Percentiles rank a stretch among this genome's conserved stretches.
Evolutionary conservation across 2,797 vertebrate species (phyloP).

Genomic region (Liasis olivaceus): DNA sequence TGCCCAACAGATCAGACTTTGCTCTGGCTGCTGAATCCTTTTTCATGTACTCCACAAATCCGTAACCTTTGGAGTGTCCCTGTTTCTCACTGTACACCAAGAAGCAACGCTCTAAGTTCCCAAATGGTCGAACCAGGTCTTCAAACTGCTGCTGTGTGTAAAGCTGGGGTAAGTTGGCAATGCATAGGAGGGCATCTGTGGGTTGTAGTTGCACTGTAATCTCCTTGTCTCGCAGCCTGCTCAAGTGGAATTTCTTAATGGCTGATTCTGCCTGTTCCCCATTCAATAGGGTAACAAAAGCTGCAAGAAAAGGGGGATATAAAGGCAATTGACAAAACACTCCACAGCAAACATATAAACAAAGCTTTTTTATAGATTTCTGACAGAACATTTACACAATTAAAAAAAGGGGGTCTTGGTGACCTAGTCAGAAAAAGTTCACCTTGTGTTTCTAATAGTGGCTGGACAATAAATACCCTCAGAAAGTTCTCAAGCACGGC

Average conservation of each 20-base stretch:
- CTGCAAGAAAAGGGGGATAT: constrained; percentile 36
- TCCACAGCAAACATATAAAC: not conserved
- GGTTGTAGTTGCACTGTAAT: constrained; percentile 93
- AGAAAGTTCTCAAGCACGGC: not conserved
- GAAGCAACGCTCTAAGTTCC: constrained; percentile 93
- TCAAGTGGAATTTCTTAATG: constrained; percentile 86
- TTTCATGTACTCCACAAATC: constrained; percentile 97
- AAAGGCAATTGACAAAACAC: not conserved
- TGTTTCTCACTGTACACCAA: constrained; percentile 85
- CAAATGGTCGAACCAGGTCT: constrained; percentile 90
- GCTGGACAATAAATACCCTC: not conserved
- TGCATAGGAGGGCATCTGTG: constrained; percentile 88
- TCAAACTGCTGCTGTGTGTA: constrained; percentile 92
- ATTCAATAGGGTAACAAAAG: constrained; percentile 89
- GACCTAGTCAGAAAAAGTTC: not conserved
- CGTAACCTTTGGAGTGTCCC: constrained; percentile 92
- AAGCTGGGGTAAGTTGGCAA: constrained; percentile 88
- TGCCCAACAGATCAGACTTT: constrained; percentile 89
- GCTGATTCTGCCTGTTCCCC: constrained; percentile 90
- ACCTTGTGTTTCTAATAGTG: not conserved
- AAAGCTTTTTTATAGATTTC: not conserved
- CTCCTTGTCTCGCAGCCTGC: constrained; percentile 83
- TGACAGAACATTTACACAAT: not conserved
- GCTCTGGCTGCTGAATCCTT: constrained; percentile 92
- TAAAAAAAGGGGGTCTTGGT: not conserved